Base-by-base conservation (phyloP, 2,888 invertebrate species). In the Sesia bembeciformis region DNA sequence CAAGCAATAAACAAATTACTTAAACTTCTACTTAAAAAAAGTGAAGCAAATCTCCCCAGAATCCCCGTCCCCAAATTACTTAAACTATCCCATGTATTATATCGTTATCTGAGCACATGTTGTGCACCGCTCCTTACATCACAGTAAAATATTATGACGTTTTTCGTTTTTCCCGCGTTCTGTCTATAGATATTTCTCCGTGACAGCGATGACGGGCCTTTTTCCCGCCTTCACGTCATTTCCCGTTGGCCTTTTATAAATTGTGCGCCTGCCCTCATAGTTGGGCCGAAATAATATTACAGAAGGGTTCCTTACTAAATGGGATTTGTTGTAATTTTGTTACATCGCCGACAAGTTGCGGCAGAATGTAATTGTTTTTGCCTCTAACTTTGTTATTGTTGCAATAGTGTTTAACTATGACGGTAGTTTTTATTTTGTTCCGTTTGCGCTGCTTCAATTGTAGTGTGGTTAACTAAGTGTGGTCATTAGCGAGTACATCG, bases 181-280 rank as follows among this genome's bases (percentile, higher is more conserved):
- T 70, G 68, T 77, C 80, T 74, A 80, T 81, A 79, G 78, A 81
- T 80, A 84, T 80, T 78, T 78, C 67, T 68, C n/a, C 71, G 70
- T 78, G 83, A 83, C 81, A 81, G 80, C 74, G 80, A 77, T 85
- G 86, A 86, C 85, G 81, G 83, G 78, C 78, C 81, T 77, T 82
- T 81, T 78, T 78, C 81, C 84, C 84, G 83, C 84, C 84, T 78
- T 72, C 72, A 73, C 72, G 80, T 78, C 78, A 78, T 76, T 78
- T 81, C 80, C 78, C 74, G 75, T 75, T 63, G 72, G 76, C 76
- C 80, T 81, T 80, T 83, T 78, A 81, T 81, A 85, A 88, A 83
- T 84, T 83, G 82, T 76, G 68, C 67, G 67, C 68, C 72, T 74
- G 72, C 81, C 82, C 83, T 76, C 76, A 76, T 76, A 79, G 78